Conservation (phyloP, 2,113 vertebrate species). For the Pleuronectes platessa region DNA sequence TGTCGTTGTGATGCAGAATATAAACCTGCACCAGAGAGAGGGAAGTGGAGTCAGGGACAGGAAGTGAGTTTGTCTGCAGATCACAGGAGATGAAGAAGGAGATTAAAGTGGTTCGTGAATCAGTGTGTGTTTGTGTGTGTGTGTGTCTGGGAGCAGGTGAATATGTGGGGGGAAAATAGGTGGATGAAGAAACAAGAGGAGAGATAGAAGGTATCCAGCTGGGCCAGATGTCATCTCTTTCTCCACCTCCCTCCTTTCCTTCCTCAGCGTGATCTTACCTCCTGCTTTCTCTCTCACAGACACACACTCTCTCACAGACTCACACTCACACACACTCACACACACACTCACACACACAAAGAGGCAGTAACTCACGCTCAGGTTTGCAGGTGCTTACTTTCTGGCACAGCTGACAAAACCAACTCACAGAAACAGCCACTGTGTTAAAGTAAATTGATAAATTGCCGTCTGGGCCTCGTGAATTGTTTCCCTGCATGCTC, state of each 20-base stretch:
- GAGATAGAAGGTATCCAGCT: too few relatives aligned
- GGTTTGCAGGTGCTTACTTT: background rate
- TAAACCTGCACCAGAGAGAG: background rate
- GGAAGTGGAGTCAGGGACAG: background rate
- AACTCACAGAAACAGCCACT: background rate
- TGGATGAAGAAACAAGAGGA: too few relatives aligned
- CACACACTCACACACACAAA: too few relatives aligned
- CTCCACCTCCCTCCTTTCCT: background rate
- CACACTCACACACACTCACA: too few relatives aligned
- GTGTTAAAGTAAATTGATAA: too few relatives aligned
- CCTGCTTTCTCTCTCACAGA: background rate
- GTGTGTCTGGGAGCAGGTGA: background rate
- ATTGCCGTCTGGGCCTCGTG: too few relatives aligned
- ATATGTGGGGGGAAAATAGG: background rate
- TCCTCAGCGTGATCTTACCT: background rate
- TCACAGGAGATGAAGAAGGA: conserved; percentile 8
- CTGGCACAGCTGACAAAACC: too few relatives aligned
- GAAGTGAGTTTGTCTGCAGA: conserved; percentile 8
- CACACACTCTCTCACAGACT: too few relatives aligned
- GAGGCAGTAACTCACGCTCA: too few relatives aligned
- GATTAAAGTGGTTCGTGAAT: background rate
- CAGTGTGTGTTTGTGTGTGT: background rate
- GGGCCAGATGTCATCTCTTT: conserved; percentile 31
- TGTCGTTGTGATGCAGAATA: background rate
- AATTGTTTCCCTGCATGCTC: too few relatives aligned